Evolutionary conservation across 2,113 vertebrate species (phyloP).

Genomic region (Chaenocephalus aceratus): DNA sequence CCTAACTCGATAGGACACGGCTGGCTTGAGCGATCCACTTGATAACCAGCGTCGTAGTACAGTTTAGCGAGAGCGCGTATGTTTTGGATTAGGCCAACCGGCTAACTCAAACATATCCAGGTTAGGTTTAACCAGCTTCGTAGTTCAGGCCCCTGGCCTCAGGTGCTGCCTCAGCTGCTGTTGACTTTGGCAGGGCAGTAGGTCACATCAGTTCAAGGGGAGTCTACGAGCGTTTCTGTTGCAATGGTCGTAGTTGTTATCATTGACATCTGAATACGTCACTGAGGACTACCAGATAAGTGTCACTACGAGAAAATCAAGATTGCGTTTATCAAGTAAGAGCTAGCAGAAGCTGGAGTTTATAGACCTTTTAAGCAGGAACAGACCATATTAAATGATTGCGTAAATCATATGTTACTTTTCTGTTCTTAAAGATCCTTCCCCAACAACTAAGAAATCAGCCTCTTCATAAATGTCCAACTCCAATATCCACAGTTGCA

Average conservation of each 20-base stretch:
- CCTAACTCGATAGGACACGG: no score
- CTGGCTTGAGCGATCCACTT: no score
- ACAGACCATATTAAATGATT: neutral
- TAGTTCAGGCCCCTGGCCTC: no score
- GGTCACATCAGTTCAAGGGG: neutral
- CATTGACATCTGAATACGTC: neutral
- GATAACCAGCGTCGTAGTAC: no score
- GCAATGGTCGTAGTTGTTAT: neutral
- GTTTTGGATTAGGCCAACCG: no score
- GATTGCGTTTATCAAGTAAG: neutral
- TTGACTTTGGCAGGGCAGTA: conserved; percentile 2
- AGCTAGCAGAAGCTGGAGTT: neutral
- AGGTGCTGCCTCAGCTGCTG: conserved; percentile 1
- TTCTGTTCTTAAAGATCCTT: neutral
- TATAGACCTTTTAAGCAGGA: neutral
- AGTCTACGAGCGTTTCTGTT: neutral
- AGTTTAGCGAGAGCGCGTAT: no score
- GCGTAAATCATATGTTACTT: neutral
- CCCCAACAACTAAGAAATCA: neutral
- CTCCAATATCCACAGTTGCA: neutral
- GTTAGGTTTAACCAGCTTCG: no score
- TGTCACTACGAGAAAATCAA: conserved; percentile 1
- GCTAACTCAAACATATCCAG: no score
- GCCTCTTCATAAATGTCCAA: neutral
- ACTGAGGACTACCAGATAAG: neutral